A percentile compares a stretch with the other conserved stretches of the same genome.
Conservation (phyloP, 2,888 invertebrate species). For the Nephrotoma appendiculata region DNA sequence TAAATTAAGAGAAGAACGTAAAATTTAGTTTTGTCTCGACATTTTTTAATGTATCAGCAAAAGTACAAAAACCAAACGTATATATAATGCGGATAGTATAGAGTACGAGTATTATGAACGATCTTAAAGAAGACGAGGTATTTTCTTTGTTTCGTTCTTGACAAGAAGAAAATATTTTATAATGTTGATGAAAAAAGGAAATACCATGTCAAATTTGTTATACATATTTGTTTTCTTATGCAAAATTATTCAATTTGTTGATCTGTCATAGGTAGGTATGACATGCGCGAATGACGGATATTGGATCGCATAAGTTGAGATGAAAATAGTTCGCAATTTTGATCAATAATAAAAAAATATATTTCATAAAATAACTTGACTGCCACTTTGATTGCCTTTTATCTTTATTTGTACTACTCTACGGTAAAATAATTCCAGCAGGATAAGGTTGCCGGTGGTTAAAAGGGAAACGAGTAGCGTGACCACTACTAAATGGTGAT, state of each 20-base stretch:
- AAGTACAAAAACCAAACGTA: neutral
- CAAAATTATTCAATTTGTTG: neutral
- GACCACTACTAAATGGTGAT: too few species aligned
- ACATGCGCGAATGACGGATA: neutral
- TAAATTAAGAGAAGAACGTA: neutral
- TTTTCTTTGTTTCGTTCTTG: neutral
- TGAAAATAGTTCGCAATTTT: too few species aligned
- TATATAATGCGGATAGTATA: neutral
- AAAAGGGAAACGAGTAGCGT: too few species aligned
- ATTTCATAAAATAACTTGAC: too few species aligned
- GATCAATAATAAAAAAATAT: too few species aligned
- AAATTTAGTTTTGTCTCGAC: neutral
- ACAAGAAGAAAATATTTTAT: neutral
- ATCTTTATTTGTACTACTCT: too few species aligned
- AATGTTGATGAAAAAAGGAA: neutral
- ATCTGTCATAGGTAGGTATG: neutral
- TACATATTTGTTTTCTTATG: neutral
- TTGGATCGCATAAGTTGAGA: neutral
- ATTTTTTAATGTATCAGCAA: neutral
- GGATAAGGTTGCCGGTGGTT: too few species aligned
- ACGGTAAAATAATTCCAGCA: too few species aligned
- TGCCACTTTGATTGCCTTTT: too few species aligned
- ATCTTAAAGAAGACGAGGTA: neutral
- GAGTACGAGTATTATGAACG: neutral
- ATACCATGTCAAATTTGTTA: neutral